Evolutionary conservation across 2,888 invertebrate species (phyloP).

Genomic region (Yponomeuta malinellus): DNA sequence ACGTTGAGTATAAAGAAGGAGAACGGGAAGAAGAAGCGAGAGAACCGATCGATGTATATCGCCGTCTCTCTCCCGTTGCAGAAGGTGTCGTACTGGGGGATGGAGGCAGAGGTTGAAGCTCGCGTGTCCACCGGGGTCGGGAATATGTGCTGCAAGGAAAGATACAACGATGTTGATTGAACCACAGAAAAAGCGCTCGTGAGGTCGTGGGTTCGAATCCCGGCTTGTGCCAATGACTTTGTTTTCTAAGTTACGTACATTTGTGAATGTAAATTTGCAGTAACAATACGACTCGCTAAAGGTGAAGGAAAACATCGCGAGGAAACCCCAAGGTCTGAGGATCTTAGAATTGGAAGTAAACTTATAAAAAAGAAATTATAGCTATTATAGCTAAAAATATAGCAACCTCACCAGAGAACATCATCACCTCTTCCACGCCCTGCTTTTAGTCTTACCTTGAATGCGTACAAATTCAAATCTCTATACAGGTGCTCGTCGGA

Average conservation of each 20-base stretch:
- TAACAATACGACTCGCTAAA: no score
- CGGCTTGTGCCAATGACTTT: no score
- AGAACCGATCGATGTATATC: constrained; percentile 90
- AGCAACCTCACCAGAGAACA: no score
- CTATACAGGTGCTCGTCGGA: background rate
- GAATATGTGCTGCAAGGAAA: constrained; percentile 55
- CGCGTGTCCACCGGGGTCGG: constrained; percentile 65
- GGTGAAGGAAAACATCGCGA: no score
- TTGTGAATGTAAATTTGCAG: no score
- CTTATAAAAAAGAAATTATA: no score
- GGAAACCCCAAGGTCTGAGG: no score
- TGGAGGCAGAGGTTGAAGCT: constrained; percentile 79
- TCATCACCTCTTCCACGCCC: no score
- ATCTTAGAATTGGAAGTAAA: no score
- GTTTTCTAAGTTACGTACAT: no score
- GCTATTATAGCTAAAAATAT: no score
- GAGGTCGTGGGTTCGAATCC: no score
- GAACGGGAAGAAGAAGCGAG: constrained; percentile 92
- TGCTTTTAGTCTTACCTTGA: background rate
- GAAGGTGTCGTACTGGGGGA: constrained; percentile 89
- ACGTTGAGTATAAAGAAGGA: constrained; percentile 93
- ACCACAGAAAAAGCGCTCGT: background rate
- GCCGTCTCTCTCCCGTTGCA: constrained; percentile 88
- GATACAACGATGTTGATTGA: background rate
- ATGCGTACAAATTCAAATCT: background rate